Percentiles rank a stretch among this genome's conserved stretches.
Evolutionary conservation across 1,140 invertebrate species (phyloP).

Genomic region (Thereuonema tuberculata): DNA sequence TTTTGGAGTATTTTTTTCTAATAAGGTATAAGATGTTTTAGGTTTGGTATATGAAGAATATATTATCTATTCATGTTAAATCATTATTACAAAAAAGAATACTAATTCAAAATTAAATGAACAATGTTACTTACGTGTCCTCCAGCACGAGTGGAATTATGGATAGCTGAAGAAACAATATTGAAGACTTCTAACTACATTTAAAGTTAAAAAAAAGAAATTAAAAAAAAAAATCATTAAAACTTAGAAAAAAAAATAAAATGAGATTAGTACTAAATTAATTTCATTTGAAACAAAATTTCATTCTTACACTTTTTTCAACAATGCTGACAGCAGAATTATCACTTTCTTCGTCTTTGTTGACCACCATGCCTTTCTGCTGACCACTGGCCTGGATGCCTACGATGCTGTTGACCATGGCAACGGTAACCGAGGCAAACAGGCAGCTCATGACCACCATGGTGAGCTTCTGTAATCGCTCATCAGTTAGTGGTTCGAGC

Average conservation of each 20-base stretch:
- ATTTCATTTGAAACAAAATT: no score
- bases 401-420: constrained; percentile 49
- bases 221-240: no score
- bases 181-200: constrained; percentile 57
- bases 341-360: constrained; percentile 36
- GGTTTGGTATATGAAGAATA: neutral
- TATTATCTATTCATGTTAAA: neutral
- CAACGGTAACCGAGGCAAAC: constrained; percentile 55
- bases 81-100: neutral
- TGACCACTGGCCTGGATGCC: constrained; percentile 46
- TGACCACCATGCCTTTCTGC: constrained; percentile 36
- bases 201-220: neutral
- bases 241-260: constrained; percentile 7
- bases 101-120: constrained; percentile 2
- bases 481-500: constrained; percentile 66
- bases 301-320: constrained; percentile 32
- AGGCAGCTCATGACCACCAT: constrained; percentile 62
- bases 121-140: constrained; percentile 59
- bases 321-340: constrained; percentile 29
- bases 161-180: constrained; percentile 60
- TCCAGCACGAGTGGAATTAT: constrained; percentile 67
- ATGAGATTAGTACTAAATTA: no score
- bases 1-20: no score
- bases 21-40: no score
- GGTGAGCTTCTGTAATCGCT: constrained; percentile 62